Evolutionary conservation across 2,888 invertebrate species (phyloP).

Genomic region (Dinocampus coccinellae): DNA sequence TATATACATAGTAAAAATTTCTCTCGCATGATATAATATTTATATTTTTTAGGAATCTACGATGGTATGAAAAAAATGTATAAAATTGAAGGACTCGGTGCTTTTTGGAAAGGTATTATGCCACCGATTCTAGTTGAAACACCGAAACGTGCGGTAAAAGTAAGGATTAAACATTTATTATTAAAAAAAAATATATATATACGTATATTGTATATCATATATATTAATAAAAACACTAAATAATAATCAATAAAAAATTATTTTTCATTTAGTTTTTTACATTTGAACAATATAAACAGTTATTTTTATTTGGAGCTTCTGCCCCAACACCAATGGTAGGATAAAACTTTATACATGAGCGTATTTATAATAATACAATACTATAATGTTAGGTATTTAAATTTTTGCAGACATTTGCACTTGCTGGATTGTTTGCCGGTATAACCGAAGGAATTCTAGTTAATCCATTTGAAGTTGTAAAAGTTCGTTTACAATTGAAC

Average conservation of each 20-base stretch:
- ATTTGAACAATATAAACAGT: constrained; percentile 92
- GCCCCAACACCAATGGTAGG: constrained; percentile 83
- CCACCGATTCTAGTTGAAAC: constrained; percentile 96
- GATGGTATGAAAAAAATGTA: constrained; percentile 95
- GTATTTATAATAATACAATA: background rate
- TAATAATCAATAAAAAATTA: background rate
- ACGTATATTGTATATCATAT: constrained; percentile 46
- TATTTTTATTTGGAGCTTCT: constrained; percentile 84
- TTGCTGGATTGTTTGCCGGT: constrained; percentile 91
- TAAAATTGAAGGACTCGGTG: constrained; percentile 82
- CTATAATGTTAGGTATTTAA: background rate
- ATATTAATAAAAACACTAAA: background rate
- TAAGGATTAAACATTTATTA: constrained; percentile 48
- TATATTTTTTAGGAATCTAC: constrained; percentile 78
- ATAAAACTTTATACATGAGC: constrained; percentile 2
- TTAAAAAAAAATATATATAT: constrained; percentile 18
- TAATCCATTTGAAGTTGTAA: constrained; percentile 96
- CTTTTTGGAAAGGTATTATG: constrained; percentile 94
- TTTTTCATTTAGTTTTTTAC: constrained; percentile 79
- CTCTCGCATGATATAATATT: constrained; percentile 66
- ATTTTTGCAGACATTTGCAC: constrained; percentile 80
- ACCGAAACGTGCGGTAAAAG: constrained; percentile 93
- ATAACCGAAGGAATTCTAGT: constrained; percentile 92
- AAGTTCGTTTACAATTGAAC: constrained; percentile 89
- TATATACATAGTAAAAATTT: no score